Percentiles rank a stretch among this genome's conserved stretches.
Evolutionary conservation across 37 sponge, comb jelly and placozoan genomes (phyloP).

Genomic region (Ephydatia muelleri): DNA sequence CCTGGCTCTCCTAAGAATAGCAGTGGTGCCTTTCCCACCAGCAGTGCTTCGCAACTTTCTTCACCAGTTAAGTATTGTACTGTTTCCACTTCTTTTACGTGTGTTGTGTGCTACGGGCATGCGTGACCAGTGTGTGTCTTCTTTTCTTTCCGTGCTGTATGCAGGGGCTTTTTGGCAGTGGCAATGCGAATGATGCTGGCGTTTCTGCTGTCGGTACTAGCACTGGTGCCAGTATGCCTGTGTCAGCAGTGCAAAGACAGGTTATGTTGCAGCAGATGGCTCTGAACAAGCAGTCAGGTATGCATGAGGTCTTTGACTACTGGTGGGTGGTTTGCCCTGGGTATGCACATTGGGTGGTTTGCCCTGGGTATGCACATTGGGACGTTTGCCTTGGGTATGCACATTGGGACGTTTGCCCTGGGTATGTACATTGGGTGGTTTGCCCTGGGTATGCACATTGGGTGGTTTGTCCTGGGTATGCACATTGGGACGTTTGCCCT

Average conservation of each 20-base stretch:
- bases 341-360: too few species aligned
- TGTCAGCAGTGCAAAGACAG: not conserved
- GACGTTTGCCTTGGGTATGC: too few species aligned
- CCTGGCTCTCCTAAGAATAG: constrained; percentile 28
- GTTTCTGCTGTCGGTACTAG: not conserved
- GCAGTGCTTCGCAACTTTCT: not conserved
- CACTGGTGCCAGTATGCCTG: not conserved
- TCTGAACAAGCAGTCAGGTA: not conserved
- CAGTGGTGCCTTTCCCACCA: not conserved
- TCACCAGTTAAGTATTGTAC: not conserved
- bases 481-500: too few species aligned
- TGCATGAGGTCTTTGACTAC: not conserved
- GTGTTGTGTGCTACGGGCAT: not conserved
- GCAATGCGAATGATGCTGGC: not conserved
- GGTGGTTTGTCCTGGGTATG: too few species aligned
- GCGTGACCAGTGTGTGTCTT: not conserved
- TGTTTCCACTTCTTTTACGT: not conserved
- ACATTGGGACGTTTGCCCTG: too few species aligned
- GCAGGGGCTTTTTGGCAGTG: constrained; percentile 13
- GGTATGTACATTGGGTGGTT: too few species aligned
- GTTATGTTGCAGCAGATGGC: not conserved
- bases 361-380: too few species aligned
- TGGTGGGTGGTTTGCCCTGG: too few species aligned
- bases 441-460: too few species aligned
- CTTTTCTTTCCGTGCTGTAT: not conserved